Percentiles rank a stretch among this genome's conserved stretches.
phyloP scores from a whole-genome alignment of 2,888 invertebrate genomes.

The Trissolcus brochymenae region DNA sequence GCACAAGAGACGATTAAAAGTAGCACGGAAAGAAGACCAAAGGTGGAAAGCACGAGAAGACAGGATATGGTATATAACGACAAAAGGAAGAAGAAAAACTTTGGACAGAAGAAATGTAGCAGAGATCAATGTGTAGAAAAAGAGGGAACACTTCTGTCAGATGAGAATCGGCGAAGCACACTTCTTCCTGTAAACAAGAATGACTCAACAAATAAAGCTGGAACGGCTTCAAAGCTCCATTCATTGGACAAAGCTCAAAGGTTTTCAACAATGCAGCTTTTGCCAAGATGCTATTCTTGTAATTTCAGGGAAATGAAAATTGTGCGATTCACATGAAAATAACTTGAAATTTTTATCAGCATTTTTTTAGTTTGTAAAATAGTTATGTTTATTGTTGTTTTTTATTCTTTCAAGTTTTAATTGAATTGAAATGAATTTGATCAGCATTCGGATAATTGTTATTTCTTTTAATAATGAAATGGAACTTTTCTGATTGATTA shows the following conservation, averaged over 20 bases:
- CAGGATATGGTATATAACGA: conserved; percentile 39
- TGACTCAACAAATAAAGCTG: conserved; percentile 66
- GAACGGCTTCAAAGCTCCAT: conserved; percentile 40
- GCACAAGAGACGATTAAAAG: conserved; percentile 46
- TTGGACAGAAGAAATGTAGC: conserved; percentile 33
- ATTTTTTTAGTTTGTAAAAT: too few relatives aligned
- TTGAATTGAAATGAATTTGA: too few relatives aligned
- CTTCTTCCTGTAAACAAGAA: conserved; percentile 68
- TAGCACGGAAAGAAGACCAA: conserved; percentile 53
- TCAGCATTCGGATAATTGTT: too few relatives aligned
- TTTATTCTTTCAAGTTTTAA: too few relatives aligned
- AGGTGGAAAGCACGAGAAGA: conserved; percentile 47
- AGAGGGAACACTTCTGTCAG: conserved; percentile 53
- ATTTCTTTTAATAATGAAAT: too few relatives aligned
- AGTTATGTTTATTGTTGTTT: too few relatives aligned
- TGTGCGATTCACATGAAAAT: too few relatives aligned
- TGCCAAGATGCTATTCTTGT: conserved; percentile 18
- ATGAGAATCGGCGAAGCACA: conserved; percentile 57
- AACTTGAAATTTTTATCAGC: too few relatives aligned
- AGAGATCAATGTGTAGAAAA: conserved; percentile 43
- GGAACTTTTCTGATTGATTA: too few relatives aligned
- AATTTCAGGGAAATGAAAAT: too few relatives aligned
- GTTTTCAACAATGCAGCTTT: conserved; percentile 59
- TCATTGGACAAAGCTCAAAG: conserved; percentile 61
- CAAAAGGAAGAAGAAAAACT: conserved; percentile 49